These are phyloP conservation scores for Procambarus clarkii DNA, from an alignment of 1,140 invertebrate species.

Conservation along the genomic window DNA sequence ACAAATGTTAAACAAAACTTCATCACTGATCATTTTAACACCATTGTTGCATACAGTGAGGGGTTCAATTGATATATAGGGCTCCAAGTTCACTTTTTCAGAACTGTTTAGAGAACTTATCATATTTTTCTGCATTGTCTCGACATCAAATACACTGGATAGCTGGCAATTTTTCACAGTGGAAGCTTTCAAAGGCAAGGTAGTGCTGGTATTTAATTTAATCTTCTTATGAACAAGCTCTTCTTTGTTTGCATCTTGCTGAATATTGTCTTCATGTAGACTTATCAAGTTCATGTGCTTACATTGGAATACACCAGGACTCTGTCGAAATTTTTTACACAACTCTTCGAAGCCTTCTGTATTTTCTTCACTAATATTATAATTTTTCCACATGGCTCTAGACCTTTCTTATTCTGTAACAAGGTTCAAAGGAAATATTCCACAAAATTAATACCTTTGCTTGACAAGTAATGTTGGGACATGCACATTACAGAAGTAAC, in stretches of 20 bases:
- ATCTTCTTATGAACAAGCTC: neutral
- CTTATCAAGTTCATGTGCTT: neutral
- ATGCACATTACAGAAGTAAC: no score
- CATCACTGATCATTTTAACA: conserved; percentile 7
- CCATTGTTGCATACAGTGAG: neutral
- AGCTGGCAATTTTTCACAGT: neutral
- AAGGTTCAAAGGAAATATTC: neutral
- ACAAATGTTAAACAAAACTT: neutral
- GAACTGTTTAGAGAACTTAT: conserved; percentile 8
- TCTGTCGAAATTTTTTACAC: neutral
- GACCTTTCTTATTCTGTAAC: neutral
- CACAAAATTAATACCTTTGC: no score
- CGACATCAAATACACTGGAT: neutral
- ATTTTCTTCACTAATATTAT: neutral
- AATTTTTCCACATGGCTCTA: neutral
- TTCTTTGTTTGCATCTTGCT: neutral
- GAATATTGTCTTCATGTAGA: neutral
- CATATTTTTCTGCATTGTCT: neutral
- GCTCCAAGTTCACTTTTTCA: neutral
- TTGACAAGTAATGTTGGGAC: no score
- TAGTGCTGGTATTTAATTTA: neutral
- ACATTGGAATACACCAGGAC: neutral
- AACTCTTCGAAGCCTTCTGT: neutral
- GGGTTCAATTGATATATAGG: conserved; percentile 4
- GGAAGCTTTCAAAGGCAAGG: neutral